Conservation (phyloP, 2,113 vertebrate species). For the Pardalotus punctatus region DNA sequence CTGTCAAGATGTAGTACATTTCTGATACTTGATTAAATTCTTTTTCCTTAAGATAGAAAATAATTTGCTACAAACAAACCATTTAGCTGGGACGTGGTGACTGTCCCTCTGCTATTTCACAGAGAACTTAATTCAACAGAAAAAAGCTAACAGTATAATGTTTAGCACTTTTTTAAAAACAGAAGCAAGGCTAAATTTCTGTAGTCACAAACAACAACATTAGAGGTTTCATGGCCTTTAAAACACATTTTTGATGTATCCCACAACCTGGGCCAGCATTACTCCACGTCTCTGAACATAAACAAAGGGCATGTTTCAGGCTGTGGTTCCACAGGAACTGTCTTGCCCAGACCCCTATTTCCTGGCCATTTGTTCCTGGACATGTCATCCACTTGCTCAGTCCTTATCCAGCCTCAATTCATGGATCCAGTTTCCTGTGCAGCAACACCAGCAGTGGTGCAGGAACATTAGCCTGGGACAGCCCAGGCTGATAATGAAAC, state of each 20-base stretch:
- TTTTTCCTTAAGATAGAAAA: slow-evolving; percentile 16
- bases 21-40: slow-evolving; percentile 34
- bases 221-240: neutral
- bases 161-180: neutral
- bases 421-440: neutral
- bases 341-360: neutral
- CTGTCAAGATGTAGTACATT: slow-evolving; percentile 31
- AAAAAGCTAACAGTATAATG: neutral
- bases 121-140: neutral
- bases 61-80: slow-evolving; percentile 22
- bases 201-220: neutral
- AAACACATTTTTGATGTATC: neutral
- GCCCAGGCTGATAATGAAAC: neutral
- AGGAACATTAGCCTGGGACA: neutral
- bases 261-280: neutral
- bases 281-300: neutral
- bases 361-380: neutral
- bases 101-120: neutral
- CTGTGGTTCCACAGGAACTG: neutral
- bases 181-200: neutral
- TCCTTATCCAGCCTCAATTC: neutral
- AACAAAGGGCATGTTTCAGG: neutral
- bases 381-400: neutral
- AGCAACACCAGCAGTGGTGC: neutral
- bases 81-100: neutral